Percentiles rank a stretch among this genome's conserved stretches.
phyloP scores from a whole-genome alignment of 2,113 vertebrate genomes.

The Camelus bactrianus region DNA sequence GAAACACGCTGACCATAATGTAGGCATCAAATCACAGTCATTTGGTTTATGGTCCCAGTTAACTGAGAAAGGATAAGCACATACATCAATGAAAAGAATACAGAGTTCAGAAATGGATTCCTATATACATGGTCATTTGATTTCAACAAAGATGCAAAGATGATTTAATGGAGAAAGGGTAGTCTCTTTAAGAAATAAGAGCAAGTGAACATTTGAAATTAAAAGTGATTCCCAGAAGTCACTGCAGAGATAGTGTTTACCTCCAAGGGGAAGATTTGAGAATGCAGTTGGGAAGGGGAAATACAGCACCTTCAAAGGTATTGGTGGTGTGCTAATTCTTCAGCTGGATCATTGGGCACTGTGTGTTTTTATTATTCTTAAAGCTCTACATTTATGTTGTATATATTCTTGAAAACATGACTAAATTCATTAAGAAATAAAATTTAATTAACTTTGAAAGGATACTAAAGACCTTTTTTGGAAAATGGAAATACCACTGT shows the following conservation, averaged over 20 bases:
- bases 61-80: background rate
- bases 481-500: background rate
- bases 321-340: background rate
- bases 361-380: background rate
- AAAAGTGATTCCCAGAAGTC: conserved; percentile 19
- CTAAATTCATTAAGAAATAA: background rate
- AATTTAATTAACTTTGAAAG: conserved; percentile 16
- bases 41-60: background rate
- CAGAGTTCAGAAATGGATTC: background rate
- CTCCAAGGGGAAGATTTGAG: background rate
- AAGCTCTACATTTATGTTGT: background rate
- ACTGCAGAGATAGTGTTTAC: background rate
- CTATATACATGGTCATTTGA: background rate
- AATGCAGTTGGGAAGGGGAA: background rate
- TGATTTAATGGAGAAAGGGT: background rate
- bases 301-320: background rate
- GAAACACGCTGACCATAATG: background rate
- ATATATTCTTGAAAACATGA: background rate
- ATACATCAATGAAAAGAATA: background rate
- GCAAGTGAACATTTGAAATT: background rate
- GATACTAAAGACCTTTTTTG: background rate
- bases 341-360: background rate
- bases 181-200: conserved; percentile 42
- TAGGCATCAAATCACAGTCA: conserved; percentile 1
- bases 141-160: conserved; percentile 15